Evolutionary conservation across 37 sponge, comb jelly and placozoan species (phyloP), one percentile per base, ranked within the genome.

Genomic region (Halichondria panicea): DNA sequence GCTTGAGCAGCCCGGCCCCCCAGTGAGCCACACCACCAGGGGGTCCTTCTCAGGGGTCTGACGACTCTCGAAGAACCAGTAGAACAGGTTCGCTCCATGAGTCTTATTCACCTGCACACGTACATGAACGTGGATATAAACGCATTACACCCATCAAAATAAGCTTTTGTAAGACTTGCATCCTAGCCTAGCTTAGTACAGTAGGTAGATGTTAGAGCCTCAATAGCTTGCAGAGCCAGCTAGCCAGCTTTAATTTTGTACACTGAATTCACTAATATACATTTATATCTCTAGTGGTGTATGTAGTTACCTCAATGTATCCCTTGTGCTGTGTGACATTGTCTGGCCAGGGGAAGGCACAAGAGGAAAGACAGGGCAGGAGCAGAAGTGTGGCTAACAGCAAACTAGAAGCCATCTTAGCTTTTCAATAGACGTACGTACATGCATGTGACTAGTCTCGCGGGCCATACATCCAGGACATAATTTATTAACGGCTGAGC

Each of bases 1-100:
- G 62, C 91, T 89, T 31, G 95, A 86, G 81, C 95, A 94, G 0
- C 95, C 95, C 6, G 95, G 95, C 3, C 95, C 95, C 19, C 95
- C 95, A 5, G 91, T 94, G 66, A 94, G 45, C 95, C 95, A 94
- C 57, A 94, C 61, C 34, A 94, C 81, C 19, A 94, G 82, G 2
- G 95, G 95, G 55, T 94, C 95, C 0, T 62, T 74, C 7, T 81
- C 55, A 0, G 95, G 91, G 35, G 83, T 61, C 22, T 55, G 71
- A 24, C 95, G 72, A 38, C 95, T 94, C 72, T 89, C 95, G 55
- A 94, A 87, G 55, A 94, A 81, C 95, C 95, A 94, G 63, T 89
- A 94, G 57, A 94, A 94, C 64, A 85, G 80, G 56, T 79, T 59
- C 30, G 77, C 91, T 19, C 88, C 91, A 61, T 90, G 76, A 31